Base-by-base conservation (phyloP, 2,113 vertebrate species). In the Drymodes brunneopygia region DNA sequence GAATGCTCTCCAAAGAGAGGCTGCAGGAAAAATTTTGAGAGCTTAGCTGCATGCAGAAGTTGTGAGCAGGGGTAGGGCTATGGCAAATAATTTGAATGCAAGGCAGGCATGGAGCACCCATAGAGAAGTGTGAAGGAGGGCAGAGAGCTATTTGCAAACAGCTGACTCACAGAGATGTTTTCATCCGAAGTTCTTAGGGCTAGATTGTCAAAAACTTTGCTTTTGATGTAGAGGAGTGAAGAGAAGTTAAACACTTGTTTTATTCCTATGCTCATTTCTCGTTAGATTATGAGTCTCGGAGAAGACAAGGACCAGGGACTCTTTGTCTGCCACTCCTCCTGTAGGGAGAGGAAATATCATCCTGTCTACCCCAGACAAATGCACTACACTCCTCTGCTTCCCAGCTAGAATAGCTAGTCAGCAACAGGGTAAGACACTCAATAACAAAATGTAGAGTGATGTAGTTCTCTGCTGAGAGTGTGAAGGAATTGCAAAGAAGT, bases 41-140 rank as follows among this genome's bases (percentile, higher is more conserved):
- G 22, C 1, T 69, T 24, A 82, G 33, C 22, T 79, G 36, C 67
- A 16, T 25, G 11, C 47, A 67, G 42, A 75, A 75, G 9, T 24
- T 72, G 36, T 3, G 35, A 11, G 2, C 0, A 0, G 2, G 28
- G 1, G 1, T 6, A 27, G 8, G 27, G 24, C 29, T 15, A 28
- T 62, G 44, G 45, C 20, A 90, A 91, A 24, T 45, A 21, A 5
- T 51, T 47, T 0, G 0, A 71, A 64, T 56, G 56, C 28, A 65
- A 82, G 74, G 50, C 42, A 61, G 38, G 47, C 8, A 16, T 0
- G 0, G 57, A 94, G 25, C 35, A 38, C 25, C 42, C 17, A 12
- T 12, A 20, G 50, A 77, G 35, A 91, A 71, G 45, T 1, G 29
- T 33, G 81, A 81, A 86, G 62, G n/a, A 81, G 69, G n/a, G 36